Evolutionary conservation across 2,113 vertebrate genomes (phyloP).

Genomic region (Butorides virescens): DNA sequence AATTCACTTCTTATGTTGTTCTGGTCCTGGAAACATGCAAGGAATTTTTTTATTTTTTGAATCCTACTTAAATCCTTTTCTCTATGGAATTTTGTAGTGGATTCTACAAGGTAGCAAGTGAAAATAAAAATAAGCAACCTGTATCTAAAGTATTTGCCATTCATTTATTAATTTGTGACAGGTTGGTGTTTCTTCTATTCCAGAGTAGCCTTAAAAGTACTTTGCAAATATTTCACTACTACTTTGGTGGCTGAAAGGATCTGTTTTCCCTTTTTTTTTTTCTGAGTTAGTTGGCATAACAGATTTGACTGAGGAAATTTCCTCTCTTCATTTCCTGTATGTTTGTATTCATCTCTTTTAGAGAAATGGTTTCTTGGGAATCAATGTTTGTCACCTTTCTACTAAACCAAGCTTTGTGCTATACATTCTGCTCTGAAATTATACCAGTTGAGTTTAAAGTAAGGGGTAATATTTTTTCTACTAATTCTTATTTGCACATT

Average conservation of each 20-base stretch:
- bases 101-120: not conserved
- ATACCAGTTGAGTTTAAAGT: not conserved
- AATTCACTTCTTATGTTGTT: not conserved
- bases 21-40: not conserved
- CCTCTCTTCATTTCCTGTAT: not conserved
- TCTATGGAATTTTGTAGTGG: not conserved
- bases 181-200: not conserved
- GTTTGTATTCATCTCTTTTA: not conserved
- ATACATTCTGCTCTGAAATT: not conserved
- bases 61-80: not conserved
- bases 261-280: not conserved
- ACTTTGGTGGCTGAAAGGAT: not conserved
- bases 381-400: not conserved
- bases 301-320: not conserved
- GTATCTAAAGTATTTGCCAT: not conserved
- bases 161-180: not conserved
- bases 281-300: not conserved
- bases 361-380: not conserved
- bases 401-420: not conserved
- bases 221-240: not conserved
- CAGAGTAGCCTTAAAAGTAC: not conserved
- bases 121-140: not conserved
- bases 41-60: not conserved
- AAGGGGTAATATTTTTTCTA: not conserved
- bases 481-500: not conserved